Evolutionary conservation across 2,113 vertebrate genomes (phyloP).

Genomic region (Ascaphus truei): DNA sequence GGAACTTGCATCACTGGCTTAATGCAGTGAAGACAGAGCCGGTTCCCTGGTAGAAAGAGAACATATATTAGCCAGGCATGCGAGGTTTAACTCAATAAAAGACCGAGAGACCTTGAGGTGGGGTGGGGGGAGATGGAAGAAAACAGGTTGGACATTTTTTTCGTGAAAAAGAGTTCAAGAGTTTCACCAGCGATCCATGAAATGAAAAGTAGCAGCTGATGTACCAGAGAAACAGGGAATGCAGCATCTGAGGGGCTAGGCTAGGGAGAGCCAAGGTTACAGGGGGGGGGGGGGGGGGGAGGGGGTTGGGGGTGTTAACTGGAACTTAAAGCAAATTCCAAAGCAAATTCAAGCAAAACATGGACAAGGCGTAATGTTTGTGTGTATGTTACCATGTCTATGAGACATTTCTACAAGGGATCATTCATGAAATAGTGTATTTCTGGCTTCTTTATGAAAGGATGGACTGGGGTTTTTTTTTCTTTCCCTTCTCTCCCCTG

Average conservation of each 20-base stretch:
- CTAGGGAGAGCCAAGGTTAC: slow-evolving; percentile 49
- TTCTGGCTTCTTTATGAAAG: not conserved
- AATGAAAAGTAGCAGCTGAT: slow-evolving; percentile 73
- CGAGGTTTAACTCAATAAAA: slow-evolving; percentile 14
- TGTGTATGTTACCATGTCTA: not conserved
- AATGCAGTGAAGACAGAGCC: not conserved
- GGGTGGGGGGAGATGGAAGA: slow-evolving; percentile 33
- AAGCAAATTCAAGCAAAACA: not conserved
- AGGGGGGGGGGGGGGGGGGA: slow-evolving; percentile 39
- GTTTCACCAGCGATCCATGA: slow-evolving; percentile 69
- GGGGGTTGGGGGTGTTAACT: slow-evolving; percentile 38
- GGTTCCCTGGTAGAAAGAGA: not conserved
- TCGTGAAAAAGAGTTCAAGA: slow-evolving; percentile 52
- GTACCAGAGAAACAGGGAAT: slow-evolving; percentile 40
- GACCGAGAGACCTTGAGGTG: slow-evolving; percentile 29
- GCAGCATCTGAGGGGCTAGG: slow-evolving; percentile 39
- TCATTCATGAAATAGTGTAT: not conserved
- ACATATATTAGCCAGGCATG: not conserved
- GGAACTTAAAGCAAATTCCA: slow-evolving; percentile 36
- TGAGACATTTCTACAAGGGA: not conserved
- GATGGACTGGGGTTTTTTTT: not conserved
- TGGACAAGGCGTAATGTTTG: not conserved
- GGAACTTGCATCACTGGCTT: not conserved
- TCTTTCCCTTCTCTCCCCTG: not conserved
- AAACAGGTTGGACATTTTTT: slow-evolving; percentile 44